phyloP scores from a whole-genome alignment of 2,797 vertebrate species.

The Nyctalus aviator region DNA sequence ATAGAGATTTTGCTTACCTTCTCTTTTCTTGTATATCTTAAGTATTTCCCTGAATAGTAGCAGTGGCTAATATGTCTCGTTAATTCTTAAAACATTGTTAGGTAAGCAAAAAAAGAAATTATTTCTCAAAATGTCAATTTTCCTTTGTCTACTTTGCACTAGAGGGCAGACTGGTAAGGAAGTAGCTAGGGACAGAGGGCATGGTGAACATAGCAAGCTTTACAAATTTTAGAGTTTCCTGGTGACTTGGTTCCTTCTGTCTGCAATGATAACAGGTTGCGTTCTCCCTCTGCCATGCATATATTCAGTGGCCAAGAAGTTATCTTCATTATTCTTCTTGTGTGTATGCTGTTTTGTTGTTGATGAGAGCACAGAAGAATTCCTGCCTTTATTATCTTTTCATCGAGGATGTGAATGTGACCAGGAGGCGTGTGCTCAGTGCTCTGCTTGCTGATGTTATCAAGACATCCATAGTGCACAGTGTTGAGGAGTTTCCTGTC shows the following conservation, averaged over 20 bases:
- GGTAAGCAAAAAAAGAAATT: not conserved
- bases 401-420: not conserved
- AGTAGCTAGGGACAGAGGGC: not conserved
- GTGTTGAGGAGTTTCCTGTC: slow-evolving; percentile 69
- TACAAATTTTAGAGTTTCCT: not conserved
- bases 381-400: not conserved
- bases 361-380: slow-evolving; percentile 42
- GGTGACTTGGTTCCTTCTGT: not conserved
- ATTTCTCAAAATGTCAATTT: not conserved
- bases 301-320: not conserved
- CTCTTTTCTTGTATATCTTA: not conserved
- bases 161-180: not conserved
- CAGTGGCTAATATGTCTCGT: not conserved
- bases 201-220: not conserved
- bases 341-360: not conserved
- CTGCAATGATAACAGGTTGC: not conserved
- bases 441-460: slow-evolving; percentile 39
- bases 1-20: not conserved
- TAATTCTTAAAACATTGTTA: not conserved
- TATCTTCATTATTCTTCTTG: not conserved
- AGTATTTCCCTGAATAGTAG: not conserved
- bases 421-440: not conserved
- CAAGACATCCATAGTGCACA: slow-evolving; percentile 25
- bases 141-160: not conserved
- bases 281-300: not conserved